Percentiles rank a stretch among this genome's conserved stretches.
Conservation (phyloP, 2,113 vertebrate species). For the Spheniscus mendiculus region DNA sequence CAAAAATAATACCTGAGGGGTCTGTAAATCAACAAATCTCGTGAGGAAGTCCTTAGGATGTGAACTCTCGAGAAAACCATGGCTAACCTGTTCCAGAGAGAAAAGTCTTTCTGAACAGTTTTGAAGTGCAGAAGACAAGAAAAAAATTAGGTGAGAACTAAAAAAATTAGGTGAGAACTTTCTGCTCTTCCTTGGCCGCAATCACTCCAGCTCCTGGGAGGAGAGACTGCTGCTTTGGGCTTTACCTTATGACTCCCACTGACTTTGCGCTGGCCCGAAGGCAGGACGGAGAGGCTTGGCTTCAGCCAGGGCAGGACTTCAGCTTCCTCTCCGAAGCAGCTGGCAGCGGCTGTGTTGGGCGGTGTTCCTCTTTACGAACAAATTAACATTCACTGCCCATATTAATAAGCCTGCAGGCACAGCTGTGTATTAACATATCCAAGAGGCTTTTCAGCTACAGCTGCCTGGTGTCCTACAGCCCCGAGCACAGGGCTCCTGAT, state of each 20-base stretch:
- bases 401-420: background rate
- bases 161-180: background rate
- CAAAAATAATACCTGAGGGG: background rate
- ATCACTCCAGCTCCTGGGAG: background rate
- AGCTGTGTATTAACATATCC: background rate
- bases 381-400: background rate
- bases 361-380: background rate
- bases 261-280: background rate
- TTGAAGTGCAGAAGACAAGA: background rate
- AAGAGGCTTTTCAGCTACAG: background rate
- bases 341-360: rapidly evolving
- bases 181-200: background rate
- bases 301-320: background rate
- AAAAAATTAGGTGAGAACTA: background rate
- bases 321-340: background rate
- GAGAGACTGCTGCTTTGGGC: background rate
- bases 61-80: background rate
- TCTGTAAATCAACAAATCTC: background rate
- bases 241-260: rapidly evolving
- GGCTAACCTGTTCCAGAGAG: background rate
- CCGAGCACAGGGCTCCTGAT: background rate
- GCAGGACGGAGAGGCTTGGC: background rate
- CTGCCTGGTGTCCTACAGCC: background rate
- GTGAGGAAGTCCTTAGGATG: background rate
- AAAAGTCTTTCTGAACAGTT: background rate